A percentile compares a stretch with the other conserved stretches of the same genome.
These are phyloP conservation scores for Halichoeres trimaculatus DNA, from an alignment of 2,113 vertebrate species.

Conservation along the genomic window DNA sequence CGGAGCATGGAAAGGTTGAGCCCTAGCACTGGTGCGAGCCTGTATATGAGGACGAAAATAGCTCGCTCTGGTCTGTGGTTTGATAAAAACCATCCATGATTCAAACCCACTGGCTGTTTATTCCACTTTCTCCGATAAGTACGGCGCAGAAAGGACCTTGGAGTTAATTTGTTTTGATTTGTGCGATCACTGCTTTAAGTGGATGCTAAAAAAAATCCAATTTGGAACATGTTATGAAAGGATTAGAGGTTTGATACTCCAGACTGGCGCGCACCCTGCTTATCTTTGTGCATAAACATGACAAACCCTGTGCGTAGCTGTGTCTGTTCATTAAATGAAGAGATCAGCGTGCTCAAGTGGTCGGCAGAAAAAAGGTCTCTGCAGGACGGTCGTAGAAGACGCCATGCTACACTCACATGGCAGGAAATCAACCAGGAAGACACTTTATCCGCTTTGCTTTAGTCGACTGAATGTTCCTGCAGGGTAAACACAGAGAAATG, in stretches of 20 bases:
- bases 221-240: neutral
- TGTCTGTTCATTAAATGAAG: slow-evolving; percentile 1
- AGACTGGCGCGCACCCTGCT: slow-evolving; percentile 1
- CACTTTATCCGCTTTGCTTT: neutral
- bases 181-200: neutral
- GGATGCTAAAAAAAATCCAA: neutral
- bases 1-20: slow-evolving; percentile 53
- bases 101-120: slow-evolving; percentile 32
- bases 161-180: neutral
- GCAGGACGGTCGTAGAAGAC: neutral
- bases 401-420: neutral
- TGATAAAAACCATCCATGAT: slow-evolving; percentile 55
- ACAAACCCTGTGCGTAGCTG: slow-evolving; percentile 7
- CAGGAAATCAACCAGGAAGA: neutral
- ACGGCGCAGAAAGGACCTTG: neutral
- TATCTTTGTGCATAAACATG: slow-evolving; percentile 11
- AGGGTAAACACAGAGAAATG: too few relatives aligned
- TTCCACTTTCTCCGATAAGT: slow-evolving; percentile 15
- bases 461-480: neutral
- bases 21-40: slow-evolving; percentile 64
- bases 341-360: slow-evolving; percentile 31
- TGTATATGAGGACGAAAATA: slow-evolving; percentile 74
- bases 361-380: slow-evolving; percentile 23
- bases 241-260: slow-evolving; percentile 14
- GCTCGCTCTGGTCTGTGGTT: slow-evolving; percentile 49